These are phyloP conservation scores for Tipula helvola DNA, from an alignment of 2,888 invertebrate species.

Conservation along the genomic window DNA sequence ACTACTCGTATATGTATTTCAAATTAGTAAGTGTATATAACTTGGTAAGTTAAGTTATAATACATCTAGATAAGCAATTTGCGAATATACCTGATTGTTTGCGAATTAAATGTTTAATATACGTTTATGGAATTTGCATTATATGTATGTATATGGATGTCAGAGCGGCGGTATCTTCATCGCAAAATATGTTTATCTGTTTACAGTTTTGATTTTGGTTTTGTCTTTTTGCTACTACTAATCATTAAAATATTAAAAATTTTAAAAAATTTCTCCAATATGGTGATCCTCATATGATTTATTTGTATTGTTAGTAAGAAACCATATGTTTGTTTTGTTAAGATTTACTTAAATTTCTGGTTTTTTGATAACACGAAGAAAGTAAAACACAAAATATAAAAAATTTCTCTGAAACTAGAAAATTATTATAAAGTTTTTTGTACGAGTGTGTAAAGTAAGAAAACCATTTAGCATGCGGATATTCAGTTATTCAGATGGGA, in stretches of 20 bases:
- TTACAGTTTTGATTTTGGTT: background rate
- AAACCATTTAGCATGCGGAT: background rate
- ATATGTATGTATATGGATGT: background rate
- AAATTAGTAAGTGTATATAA: background rate
- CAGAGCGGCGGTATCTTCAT: background rate
- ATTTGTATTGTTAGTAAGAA: background rate
- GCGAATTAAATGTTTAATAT: background rate
- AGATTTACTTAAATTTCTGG: background rate
- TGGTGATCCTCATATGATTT: background rate
- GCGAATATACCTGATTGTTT: background rate
- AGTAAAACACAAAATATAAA: background rate
- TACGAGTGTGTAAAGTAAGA: background rate
- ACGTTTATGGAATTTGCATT: too few relatives aligned
- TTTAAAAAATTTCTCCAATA: background rate
- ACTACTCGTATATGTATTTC: background rate
- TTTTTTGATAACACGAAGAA: background rate
- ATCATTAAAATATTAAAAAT: background rate
- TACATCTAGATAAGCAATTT: background rate
- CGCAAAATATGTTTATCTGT: background rate
- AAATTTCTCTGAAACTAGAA: background rate
- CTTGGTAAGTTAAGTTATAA: background rate
- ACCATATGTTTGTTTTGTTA: background rate
- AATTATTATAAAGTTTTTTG: background rate
- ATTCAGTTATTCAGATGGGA: background rate
- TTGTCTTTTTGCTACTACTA: background rate